Evolutionary conservation across 1,140 invertebrate species (phyloP).

Genomic region (Ylistrum balloti): DNA sequence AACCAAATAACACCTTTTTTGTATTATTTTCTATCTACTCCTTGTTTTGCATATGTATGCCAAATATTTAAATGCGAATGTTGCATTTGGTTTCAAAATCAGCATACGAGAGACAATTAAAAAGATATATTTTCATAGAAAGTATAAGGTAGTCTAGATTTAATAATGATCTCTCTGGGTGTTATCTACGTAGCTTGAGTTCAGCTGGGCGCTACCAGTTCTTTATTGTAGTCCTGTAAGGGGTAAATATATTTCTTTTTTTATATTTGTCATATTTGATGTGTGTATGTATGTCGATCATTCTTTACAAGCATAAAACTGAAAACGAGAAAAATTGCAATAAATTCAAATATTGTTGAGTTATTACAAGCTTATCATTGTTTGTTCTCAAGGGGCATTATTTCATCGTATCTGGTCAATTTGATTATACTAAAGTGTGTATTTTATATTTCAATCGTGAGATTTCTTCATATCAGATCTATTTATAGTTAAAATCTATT

Average conservation of each 20-base stretch:
- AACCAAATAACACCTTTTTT: conserved; percentile 6
- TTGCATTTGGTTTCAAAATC: conserved; percentile 26
- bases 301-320: conserved; percentile 8
- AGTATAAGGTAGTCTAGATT: not conserved
- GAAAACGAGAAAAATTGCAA: conserved; percentile 39
- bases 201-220: conserved; percentile 10
- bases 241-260: conserved; percentile 40
- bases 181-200: not conserved
- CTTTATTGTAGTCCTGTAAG: not conserved
- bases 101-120: not conserved
- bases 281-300: conserved; percentile 14
- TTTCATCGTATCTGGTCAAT: not conserved
- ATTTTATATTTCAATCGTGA: not conserved
- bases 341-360: conserved; percentile 36
- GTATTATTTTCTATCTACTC: conserved; percentile 3
- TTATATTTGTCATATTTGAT: conserved; percentile 13
- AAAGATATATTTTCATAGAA: conserved; percentile 34
- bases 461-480: not conserved
- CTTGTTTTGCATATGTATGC: not conserved
- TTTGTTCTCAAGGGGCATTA: not conserved
- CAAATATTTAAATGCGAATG: not conserved
- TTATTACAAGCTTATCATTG: not conserved
- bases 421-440: not conserved
- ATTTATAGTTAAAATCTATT: not conserved
- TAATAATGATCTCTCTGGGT: not conserved